phyloP scores from a whole-genome alignment of 1,140 invertebrate species.

The Brachionus asplanchnoidis region DNA sequence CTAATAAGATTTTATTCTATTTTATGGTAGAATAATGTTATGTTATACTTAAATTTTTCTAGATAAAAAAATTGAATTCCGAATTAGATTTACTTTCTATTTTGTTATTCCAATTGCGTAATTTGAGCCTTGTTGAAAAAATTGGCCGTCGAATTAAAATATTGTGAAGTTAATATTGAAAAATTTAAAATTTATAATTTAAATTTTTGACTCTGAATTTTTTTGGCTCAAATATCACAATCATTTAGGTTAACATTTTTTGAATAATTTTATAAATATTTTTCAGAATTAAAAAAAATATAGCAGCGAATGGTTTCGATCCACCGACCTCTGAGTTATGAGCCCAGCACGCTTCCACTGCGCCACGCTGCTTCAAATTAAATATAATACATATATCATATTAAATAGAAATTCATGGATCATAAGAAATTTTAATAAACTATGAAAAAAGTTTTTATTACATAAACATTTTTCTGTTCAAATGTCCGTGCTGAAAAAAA shows the following conservation, averaged over 20 bases:
- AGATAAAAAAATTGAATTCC: not conserved
- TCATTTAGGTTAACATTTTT: too few species aligned
- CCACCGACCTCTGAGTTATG: constrained; percentile 94
- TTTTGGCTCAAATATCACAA: too few species aligned
- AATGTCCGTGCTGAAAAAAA: too few species aligned
- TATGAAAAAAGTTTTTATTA: too few species aligned
- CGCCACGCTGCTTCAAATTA: constrained; percentile 77
- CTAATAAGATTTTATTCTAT: not conserved
- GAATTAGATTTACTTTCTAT: not conserved
- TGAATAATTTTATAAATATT: not conserved
- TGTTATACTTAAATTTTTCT: not conserved
- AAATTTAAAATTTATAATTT: not conserved
- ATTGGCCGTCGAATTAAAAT: not conserved
- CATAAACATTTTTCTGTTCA: too few species aligned
- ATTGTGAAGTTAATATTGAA: constrained; percentile 15
- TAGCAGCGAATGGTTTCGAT: constrained; percentile 92
- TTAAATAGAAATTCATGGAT: too few species aligned
- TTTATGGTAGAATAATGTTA: not conserved
- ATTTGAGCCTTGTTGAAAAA: not conserved
- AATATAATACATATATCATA: too few species aligned
- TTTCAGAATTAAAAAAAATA: not conserved
- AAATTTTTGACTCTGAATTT: too few species aligned
- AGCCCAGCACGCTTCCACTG: constrained; percentile 95
- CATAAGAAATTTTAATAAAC: too few species aligned
- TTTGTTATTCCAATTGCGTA: not conserved